These are phyloP conservation scores for Sebastes trivittatus DNA, from an alignment of 2,797 vertebrate genomes.

Conservation along the genomic window DNA sequence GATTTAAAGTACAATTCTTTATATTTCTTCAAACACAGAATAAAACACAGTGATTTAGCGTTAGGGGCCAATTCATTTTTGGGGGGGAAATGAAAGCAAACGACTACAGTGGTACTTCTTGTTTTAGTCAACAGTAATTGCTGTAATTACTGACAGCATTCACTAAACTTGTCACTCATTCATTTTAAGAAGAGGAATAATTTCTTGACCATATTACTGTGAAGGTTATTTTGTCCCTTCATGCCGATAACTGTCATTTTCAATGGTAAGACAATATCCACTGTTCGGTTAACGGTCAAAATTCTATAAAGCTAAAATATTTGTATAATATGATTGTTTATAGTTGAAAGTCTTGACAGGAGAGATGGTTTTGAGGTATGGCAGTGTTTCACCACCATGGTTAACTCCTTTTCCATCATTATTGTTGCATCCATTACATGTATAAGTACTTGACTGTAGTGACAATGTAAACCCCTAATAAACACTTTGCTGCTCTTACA, in stretches of 20 bases:
- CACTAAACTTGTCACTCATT: neutral
- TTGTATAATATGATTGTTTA: neutral
- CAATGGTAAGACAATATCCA: neutral
- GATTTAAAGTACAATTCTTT: constrained; percentile 50
- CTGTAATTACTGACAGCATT: constrained; percentile 1
- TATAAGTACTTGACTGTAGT: constrained; percentile 50
- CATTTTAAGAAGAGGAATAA: neutral
- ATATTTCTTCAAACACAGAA: constrained; percentile 41
- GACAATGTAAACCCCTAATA: constrained; percentile 50
- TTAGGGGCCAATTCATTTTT: constrained; percentile 11
- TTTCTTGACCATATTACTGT: constrained; percentile 44
- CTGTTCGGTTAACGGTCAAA: constrained; percentile 2
- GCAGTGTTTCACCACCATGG: constrained; percentile 16
- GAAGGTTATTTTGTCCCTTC: constrained; percentile 14
- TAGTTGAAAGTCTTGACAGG: constrained; percentile 7
- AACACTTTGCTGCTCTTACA: constrained; percentile 57
- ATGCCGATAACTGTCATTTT: constrained; percentile 11
- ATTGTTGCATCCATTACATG: constrained; percentile 23
- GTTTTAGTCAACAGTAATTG: neutral
- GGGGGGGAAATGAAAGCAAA: neutral
- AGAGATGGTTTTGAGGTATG: neutral
- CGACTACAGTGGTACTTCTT: neutral
- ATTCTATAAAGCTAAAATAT: constrained; percentile 4
- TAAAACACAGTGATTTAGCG: neutral
- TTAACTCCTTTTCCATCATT: constrained; percentile 9